Evolutionary conservation across 2,113 vertebrate species (phyloP).

Genomic region (Datnioides undecimradiatus): DNA sequence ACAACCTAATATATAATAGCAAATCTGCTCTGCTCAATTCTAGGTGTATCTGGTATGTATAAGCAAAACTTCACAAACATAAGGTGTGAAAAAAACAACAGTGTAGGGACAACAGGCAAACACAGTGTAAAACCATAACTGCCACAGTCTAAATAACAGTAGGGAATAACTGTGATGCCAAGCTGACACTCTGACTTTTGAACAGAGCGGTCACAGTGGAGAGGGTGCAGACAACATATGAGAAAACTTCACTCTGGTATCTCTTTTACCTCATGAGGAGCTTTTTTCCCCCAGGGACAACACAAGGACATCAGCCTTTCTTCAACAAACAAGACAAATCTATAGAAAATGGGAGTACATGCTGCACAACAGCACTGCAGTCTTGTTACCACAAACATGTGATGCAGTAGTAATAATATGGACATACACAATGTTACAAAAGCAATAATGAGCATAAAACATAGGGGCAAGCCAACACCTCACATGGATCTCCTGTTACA

Average conservation of each 20-base stretch:
- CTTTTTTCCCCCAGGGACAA: not conserved
- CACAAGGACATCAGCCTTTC: not conserved
- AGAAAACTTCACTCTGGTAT: not conserved
- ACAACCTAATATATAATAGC: too few relatives aligned
- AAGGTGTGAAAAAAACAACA: not conserved
- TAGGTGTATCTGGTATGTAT: not conserved
- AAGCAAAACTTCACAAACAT: not conserved
- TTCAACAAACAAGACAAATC: not conserved
- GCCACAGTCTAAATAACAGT: not conserved
- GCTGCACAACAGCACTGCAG: not conserved
- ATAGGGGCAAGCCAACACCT: constrained; percentile 51
- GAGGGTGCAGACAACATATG: not conserved
- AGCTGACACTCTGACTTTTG: constrained; percentile 8
- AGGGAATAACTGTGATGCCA: not conserved
- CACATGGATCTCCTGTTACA: constrained; percentile 56
- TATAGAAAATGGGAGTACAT: not conserved
- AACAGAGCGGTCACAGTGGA: not conserved
- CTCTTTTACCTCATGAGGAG: not conserved
- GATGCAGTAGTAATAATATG: constrained; percentile 19
- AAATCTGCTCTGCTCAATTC: not conserved
- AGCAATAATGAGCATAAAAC: constrained; percentile 33
- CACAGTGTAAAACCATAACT: not conserved
- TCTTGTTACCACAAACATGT: not conserved
- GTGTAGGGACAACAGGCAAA: not conserved
- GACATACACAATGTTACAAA: constrained; percentile 11